Evolutionary conservation across 2,797 vertebrate species (phyloP), one percentile per base, ranked within the genome.

Genomic region (Amniataba percoides): DNA sequence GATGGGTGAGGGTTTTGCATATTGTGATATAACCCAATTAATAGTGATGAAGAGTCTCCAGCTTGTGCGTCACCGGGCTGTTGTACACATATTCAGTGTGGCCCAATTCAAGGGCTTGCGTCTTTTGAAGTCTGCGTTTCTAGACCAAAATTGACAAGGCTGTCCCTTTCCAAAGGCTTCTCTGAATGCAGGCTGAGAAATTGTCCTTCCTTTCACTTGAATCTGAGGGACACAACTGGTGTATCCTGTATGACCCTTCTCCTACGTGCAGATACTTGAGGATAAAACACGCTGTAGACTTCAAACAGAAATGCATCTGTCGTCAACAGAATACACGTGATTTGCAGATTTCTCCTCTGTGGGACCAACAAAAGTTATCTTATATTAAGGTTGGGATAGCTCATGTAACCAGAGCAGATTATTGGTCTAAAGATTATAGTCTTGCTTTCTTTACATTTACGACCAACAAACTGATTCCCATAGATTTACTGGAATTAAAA

Each of bases 91-190:
- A 57, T 66, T 82, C 59, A 63, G 48, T 63, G 71, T 51, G 77
- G 71, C 75, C 81, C 75, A 81, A 55, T 87, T 88, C 70, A 76
- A 8, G n/a, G 25, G 53, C 51, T 46, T 46, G 64, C 74, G 18
- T 77, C 43, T 65, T 81, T 74, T 89, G 74, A 90, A 85, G 74
- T 84, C 57, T 76, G 70, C 10, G 9, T 77, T 88, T 83, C 59
- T 48, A 78, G 77, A 90, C 45, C 36, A 62, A 43, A 79, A 59
- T 71, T 77, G 89, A 89, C 86, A 92, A 82, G 64, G 66, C 80
- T 53, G 77, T 85, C 77, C 67, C 46, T 31, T 51, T 82, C 72
- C 52, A 70, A 83, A 71, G 51, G 69, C 58, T 74, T 27, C 21
- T 64, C 58, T 77, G 43, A 80, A 77, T 69, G 78, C 63, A 74